Evolutionary conservation across 2,888 invertebrate species (phyloP), one percentile per base, ranked within the genome.

Genomic region (Creontiades dilutus): DNA sequence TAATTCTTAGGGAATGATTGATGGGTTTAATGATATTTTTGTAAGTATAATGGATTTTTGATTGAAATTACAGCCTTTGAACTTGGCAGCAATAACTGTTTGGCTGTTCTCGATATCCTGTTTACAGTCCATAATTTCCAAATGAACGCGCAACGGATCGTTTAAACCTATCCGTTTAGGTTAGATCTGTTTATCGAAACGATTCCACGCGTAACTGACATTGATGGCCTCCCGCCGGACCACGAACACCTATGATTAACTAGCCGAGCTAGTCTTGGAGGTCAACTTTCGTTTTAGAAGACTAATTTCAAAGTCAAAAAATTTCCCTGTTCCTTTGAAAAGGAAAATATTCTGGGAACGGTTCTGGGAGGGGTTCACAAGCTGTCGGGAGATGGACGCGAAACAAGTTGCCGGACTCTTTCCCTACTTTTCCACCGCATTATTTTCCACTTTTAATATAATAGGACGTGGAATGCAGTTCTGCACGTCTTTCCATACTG

Each of bases 401-500:
- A 68, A 27, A 68, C 27, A 68, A 27, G 68, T 23, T 68, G 68
- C 23, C 23, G 68, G 68, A 19, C 68, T 68, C 68, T 68, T 68
- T 68, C 23, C 68, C 68, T 68, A 68, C 68, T 68, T 68, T 27
- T 61, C 2, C n/a, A 19, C 9, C 2, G n/a, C 61, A 61, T 61
- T 19, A 61, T 61, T 61, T 16, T 61, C 61, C 61, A 61, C 61
- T 61, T 19, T 61, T 27, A 11, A 11, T 68, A 68, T 68, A 68
- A 23, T 68, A 23, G 23, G 68, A 27, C 23, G 68, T 23, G 68
- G 68, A 68, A 68, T 68, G 68, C 68, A 68, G 68, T 68, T 68
- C 0, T 68, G 68, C 68, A 68, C 68, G 68, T 68, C 68, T 68
- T 23, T 68, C 23, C 0, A 23, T 5, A 23, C 68, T 12, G 23